These are phyloP conservation scores for Invenusta paracnida DNA, from an alignment of 2,888 invertebrate species.

Conservation along the genomic window DNA sequence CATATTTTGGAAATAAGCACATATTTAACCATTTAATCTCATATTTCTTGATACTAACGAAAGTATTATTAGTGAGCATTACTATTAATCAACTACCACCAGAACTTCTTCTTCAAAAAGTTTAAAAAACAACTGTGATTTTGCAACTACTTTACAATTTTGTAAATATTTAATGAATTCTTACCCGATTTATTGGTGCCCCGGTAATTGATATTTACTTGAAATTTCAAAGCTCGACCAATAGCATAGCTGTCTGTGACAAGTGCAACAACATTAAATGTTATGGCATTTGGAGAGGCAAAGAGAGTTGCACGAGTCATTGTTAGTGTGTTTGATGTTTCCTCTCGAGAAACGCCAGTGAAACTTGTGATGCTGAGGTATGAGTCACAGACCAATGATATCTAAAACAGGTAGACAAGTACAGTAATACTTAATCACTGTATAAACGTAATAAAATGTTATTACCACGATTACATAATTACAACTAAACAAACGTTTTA, in stretches of 20 bases:
- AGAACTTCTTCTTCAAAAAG: too few relatives aligned
- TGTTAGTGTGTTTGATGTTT: neutral
- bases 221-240: neutral
- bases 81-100: too few relatives aligned
- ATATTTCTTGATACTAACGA: too few relatives aligned
- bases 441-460: neutral
- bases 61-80: too few relatives aligned
- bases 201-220: neutral
- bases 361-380: neutral
- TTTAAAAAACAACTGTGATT: too few relatives aligned
- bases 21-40: too few relatives aligned
- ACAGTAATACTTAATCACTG: too few relatives aligned
- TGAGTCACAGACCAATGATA: neutral
- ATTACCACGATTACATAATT: neutral
- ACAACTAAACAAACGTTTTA: too few relatives aligned
- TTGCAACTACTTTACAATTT: too few relatives aligned
- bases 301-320: neutral
- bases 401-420: neutral
- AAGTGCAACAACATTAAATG: neutral
- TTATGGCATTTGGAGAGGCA: neutral
- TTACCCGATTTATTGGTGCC: neutral
- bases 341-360: neutral
- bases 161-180: neutral
- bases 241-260: neutral
- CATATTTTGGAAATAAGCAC: too few relatives aligned